Conservation (phyloP, 2,113 vertebrate genomes). For the Mormyrus iriodes region DNA sequence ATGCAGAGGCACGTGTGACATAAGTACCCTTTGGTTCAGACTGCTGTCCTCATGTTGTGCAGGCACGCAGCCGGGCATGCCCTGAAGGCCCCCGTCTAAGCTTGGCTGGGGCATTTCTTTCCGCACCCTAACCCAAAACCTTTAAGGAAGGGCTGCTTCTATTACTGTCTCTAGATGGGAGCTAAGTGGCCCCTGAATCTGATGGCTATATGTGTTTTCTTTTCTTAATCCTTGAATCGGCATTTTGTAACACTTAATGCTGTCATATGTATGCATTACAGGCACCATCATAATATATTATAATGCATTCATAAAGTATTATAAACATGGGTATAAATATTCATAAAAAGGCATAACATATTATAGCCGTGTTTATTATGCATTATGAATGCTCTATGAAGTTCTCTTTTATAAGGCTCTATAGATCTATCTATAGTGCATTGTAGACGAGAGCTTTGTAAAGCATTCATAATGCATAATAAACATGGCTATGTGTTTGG, state of each 20-base stretch:
- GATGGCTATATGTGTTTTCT: not conserved
- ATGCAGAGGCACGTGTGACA: slow-evolving; percentile 24
- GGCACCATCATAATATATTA: too few relatives aligned
- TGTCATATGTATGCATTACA: too few relatives aligned
- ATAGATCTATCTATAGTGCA: too few relatives aligned
- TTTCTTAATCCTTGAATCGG: not conserved
- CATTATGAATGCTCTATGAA: too few relatives aligned
- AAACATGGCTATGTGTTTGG: too few relatives aligned
- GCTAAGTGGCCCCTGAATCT: not conserved
- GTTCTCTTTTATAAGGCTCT: too few relatives aligned
- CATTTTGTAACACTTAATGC: not conserved
- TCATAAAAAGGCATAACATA: too few relatives aligned
- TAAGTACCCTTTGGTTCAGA: slow-evolving; percentile 27
- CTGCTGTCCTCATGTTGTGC: slow-evolving; percentile 15
- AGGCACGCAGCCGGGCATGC: not conserved
- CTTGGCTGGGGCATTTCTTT: not conserved
- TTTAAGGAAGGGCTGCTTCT: not conserved
- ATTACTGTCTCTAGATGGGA: not conserved
- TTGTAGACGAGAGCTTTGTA: too few relatives aligned
- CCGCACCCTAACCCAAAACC: not conserved
- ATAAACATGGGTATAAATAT: too few relatives aligned
- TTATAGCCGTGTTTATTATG: too few relatives aligned
- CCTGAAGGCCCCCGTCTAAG: not conserved
- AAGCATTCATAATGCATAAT: too few relatives aligned
- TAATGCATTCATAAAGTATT: too few relatives aligned